Evolutionary conservation across 2,888 invertebrate species (phyloP), one percentile per base, ranked within the genome.

Genomic region (Chaitophorus viminalis): DNA sequence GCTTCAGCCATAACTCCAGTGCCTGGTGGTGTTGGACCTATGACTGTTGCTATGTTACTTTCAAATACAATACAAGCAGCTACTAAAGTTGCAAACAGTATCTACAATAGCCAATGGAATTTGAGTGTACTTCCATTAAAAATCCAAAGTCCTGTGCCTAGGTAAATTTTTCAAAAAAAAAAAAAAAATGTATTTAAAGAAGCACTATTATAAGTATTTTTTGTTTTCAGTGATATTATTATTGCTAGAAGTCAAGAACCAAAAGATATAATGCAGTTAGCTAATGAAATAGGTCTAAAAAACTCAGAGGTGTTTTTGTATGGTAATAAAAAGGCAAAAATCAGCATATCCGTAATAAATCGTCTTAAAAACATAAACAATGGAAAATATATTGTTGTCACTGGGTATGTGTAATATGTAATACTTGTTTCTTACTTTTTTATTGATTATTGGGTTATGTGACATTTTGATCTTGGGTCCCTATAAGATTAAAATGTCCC

Each of bases 21-120:
- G 82, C 97, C 98, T 21, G 96, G 97, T 88, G 99, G 99, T 89
- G 99, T 99, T 89, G 99, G 99, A 0, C 99, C 99, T 29, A 99
- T 99, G 98, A 99, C 99, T 0, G 99, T 98, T 89, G 98, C 98
- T 33, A 99, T 99, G 98, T 92, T 98, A 60, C 97, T 98, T 97
- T 94, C 94, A 90, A 99, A 99, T 92, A 99, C 98, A 0, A 96
- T 98, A 65, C 92, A 94, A 90, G 84, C 82, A 54, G 88, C 87
- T 60, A 33, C 79, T 46, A 78, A 88, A n/a, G 93, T 94, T 84
- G 93, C 94, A 25, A 92, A 93, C 46, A 93, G 93, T 46, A 90
- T 94, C 36, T 91, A 94, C n/a, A 92, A 92, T 83, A 92, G 92
- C n/a, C 91, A 92, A 65, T 98, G 98, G 98, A 93, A 93, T 72